These are phyloP conservation scores for Archilochus colubris DNA, from an alignment of 2,113 vertebrate genomes.

Conservation along the genomic window DNA sequence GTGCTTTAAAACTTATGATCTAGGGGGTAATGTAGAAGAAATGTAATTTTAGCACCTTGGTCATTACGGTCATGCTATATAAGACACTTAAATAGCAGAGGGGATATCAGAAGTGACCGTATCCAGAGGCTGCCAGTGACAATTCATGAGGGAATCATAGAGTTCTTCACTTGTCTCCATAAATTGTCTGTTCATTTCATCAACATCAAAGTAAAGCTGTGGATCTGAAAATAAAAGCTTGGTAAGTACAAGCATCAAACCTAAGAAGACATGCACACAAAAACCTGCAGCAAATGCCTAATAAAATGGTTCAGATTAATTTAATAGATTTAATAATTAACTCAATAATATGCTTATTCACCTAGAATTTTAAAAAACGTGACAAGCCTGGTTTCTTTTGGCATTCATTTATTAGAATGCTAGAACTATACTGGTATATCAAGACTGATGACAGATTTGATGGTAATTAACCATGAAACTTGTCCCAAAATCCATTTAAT, in stretches of 20 bases:
- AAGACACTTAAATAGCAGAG: conserved; percentile 73
- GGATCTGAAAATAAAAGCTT: conserved; percentile 70
- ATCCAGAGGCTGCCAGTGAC: conserved; percentile 91
- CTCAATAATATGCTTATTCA: background rate
- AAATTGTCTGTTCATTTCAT: conserved; percentile 87
- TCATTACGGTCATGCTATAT: conserved; percentile 75
- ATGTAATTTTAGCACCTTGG: conserved; percentile 77
- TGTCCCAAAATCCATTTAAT: background rate
- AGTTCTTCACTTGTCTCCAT: conserved; percentile 92
- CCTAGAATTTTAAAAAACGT: background rate
- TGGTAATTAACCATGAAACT: background rate
- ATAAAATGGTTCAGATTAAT: background rate
- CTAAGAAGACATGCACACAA: background rate
- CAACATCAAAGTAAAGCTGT: conserved; percentile 79
- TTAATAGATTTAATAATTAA: background rate
- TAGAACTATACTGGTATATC: background rate
- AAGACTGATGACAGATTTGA: background rate
- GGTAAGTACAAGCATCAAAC: background rate
- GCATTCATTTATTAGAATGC: background rate
- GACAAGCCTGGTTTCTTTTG: background rate
- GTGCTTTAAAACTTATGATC: conserved; percentile 75
- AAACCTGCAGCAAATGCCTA: background rate
- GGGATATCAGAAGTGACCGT: conserved; percentile 82
- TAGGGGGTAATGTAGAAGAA: conserved; percentile 68
- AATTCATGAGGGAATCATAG: conserved; percentile 88